phyloP scores from a whole-genome alignment of 2,113 vertebrate genomes.

The Camelus dromedarius region DNA sequence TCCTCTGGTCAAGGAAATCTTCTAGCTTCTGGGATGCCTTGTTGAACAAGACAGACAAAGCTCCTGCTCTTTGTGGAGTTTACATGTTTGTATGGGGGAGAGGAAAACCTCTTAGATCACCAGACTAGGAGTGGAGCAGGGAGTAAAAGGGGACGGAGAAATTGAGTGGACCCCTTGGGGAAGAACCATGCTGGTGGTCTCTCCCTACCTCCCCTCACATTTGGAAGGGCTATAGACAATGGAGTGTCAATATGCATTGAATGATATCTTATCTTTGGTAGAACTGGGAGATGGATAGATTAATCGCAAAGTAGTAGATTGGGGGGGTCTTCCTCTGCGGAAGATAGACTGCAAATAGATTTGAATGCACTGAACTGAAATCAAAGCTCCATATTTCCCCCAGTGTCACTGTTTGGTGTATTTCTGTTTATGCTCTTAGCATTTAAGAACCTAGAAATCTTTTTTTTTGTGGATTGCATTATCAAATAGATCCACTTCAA shows the following conservation, averaged over 20 bases:
- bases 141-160: not conserved
- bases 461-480: not conserved
- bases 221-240: not conserved
- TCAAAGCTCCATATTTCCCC: not conserved
- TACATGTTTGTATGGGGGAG: not conserved
- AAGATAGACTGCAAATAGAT: not conserved
- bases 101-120: not conserved
- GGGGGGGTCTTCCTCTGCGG: not conserved
- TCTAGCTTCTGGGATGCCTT: not conserved
- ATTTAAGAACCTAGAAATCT: constrained; percentile 33
- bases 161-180: not conserved
- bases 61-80: not conserved
- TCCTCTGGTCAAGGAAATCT: not conserved
- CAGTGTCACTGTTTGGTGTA: not conserved
- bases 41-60: not conserved
- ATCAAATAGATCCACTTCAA: constrained; percentile 19
- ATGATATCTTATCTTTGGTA: not conserved
- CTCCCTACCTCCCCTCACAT: not conserved
- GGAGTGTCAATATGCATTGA: not conserved
- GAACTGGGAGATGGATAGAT: not conserved
- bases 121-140: not conserved
- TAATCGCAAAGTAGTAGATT: not conserved
- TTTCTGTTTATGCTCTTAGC: constrained; percentile 28
- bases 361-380: not conserved
- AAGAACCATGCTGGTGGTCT: not conserved